Conservation (phyloP, 2,888 invertebrate species). For the Imbricaverruca yamaguchii region DNA sequence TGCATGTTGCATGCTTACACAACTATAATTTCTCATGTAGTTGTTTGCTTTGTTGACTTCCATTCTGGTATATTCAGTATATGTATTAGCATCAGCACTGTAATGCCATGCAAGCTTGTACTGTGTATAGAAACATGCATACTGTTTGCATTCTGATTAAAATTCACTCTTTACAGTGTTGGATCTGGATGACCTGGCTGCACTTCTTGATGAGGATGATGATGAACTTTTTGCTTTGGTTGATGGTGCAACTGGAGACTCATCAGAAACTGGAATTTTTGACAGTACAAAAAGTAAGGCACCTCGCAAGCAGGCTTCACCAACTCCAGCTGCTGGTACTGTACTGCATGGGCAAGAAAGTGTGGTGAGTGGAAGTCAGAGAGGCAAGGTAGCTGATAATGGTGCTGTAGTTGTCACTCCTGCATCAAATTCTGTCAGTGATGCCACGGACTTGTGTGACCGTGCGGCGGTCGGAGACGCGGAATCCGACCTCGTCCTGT, state of each 20-base stretch:
- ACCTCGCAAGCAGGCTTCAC: no score
- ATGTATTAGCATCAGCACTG: no score
- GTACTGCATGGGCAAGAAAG: neutral
- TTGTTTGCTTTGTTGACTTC: no score
- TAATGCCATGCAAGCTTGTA: no score
- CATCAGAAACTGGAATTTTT: neutral
- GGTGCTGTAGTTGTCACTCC: neutral
- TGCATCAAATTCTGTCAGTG: neutral
- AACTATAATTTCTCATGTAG: no score
- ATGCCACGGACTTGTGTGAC: no score
- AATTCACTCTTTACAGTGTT: neutral
- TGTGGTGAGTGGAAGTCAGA: neutral
- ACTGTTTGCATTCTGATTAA: no score
- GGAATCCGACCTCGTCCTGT: neutral
- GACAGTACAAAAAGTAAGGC: neutral
- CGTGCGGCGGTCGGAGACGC: neutral
- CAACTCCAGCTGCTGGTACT: no score
- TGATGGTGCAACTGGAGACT: neutral
- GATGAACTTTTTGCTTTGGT: conserved; percentile 2
- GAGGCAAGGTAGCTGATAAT: neutral
- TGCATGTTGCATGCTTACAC: no score
- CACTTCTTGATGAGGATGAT: conserved; percentile 13
- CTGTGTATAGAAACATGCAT: no score
- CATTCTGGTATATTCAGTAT: no score
- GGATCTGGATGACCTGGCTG: conserved; percentile 9